These are phyloP conservation scores for Aulostomus chinensis DNA, from an alignment of 2,797 vertebrate genomes.

Conservation along the genomic window DNA sequence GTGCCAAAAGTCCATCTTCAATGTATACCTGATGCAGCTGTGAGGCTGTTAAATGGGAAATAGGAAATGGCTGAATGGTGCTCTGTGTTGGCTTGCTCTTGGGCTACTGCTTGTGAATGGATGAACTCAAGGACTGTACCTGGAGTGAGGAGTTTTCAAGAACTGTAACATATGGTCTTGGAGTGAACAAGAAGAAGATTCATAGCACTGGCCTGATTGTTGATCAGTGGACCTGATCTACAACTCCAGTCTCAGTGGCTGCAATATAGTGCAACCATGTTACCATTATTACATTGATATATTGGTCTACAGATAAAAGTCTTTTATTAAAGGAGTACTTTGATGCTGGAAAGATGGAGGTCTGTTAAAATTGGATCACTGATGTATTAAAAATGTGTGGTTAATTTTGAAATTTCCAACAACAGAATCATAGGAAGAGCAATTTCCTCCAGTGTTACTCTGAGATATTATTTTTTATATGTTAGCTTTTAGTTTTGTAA, in stretches of 20 bases:
- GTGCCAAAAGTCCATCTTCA: conserved; percentile 15
- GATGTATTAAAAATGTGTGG: too few relatives aligned
- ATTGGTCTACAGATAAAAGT: conserved; percentile 1
- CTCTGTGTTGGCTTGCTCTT: conserved; percentile 33
- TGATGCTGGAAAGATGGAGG: too few relatives aligned
- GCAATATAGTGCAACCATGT: conserved; percentile 4
- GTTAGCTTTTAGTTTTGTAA: too few relatives aligned
- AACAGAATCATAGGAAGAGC: too few relatives aligned
- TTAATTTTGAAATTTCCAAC: too few relatives aligned
- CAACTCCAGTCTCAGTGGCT: conserved; percentile 17
- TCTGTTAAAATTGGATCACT: too few relatives aligned
- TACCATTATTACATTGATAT: not conserved
- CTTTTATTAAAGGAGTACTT: conserved; percentile 13
- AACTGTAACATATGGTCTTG: conserved; percentile 50
- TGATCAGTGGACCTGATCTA: conserved; percentile 40
- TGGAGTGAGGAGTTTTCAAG: conserved; percentile 29
- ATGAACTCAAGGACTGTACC: conserved; percentile 23
- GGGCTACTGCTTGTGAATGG: conserved; percentile 59
- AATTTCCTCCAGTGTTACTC: too few relatives aligned
- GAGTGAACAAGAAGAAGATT: conserved; percentile 22
- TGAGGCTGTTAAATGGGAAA: conserved; percentile 8
- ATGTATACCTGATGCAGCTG: conserved; percentile 7
- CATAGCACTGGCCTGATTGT: conserved; percentile 48
- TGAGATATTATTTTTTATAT: too few relatives aligned
- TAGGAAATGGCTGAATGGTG: conserved; percentile 14